phyloP scores from a whole-genome alignment of 2,888 invertebrate genomes.

The Limnephilus rhombicus region DNA sequence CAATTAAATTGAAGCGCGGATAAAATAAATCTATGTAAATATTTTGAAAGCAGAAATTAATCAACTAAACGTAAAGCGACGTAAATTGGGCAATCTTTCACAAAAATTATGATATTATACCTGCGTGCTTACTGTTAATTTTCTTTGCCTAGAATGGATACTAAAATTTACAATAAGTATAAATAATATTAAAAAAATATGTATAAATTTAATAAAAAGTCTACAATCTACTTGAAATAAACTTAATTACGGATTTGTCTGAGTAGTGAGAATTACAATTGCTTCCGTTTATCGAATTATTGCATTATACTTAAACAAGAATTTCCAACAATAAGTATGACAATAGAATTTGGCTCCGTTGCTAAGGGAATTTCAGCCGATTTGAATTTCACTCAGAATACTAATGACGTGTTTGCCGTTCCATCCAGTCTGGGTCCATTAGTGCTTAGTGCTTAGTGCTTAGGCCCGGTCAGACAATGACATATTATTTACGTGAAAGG shows the following conservation, averaged over 20 bases:
- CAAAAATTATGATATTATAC: too few species aligned
- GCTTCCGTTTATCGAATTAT: not conserved
- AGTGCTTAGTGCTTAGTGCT: not conserved
- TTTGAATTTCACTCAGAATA: not conserved
- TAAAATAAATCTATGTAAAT: too few species aligned
- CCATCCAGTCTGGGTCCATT: not conserved
- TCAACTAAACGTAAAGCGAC: too few species aligned
- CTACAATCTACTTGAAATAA: too few species aligned
- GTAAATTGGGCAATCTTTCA: too few species aligned
- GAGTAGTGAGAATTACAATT: not conserved
- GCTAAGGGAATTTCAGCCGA: not conserved
- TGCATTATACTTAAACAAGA: not conserved
- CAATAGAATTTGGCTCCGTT: not conserved
- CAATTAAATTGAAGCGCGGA: too few species aligned
- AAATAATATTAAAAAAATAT: too few species aligned
- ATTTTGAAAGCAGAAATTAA: too few species aligned
- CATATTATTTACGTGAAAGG: not conserved
- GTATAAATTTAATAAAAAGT: too few species aligned
- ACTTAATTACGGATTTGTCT: not conserved
- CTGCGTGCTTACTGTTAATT: too few species aligned
- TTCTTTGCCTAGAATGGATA: too few species aligned
- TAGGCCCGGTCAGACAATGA: slow-evolving; percentile 4
- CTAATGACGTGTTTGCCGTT: not conserved
- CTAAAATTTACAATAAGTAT: too few species aligned
- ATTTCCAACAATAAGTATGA: not conserved